A percentile compares a stretch with the other conserved stretches of the same genome.
Evolutionary conservation across 2,888 invertebrate genomes (phyloP).

Genomic region (Dorcus parallelipipedus): DNA sequence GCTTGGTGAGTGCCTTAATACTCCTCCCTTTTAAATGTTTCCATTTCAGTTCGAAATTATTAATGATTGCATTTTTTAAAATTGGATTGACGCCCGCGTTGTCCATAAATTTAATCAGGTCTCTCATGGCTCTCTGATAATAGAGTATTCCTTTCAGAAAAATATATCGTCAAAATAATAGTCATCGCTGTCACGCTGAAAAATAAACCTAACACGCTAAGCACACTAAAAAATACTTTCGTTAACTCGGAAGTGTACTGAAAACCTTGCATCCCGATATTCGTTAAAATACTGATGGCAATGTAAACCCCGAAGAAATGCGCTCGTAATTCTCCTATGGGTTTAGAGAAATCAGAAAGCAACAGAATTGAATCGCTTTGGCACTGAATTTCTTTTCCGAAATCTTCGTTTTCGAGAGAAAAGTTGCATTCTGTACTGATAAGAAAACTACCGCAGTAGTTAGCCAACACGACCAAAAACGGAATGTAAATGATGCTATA

Average conservation of each 20-base stretch:
- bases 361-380: constrained; percentile 1
- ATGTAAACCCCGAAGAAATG: constrained; percentile 13
- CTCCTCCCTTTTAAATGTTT: constrained; percentile 7
- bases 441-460: constrained; percentile 13
- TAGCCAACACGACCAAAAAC: constrained; percentile 16
- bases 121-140: constrained; percentile 13
- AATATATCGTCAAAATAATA: neutral
- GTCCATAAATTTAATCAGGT: constrained; percentile 5
- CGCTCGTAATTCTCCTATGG: constrained; percentile 4
- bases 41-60: constrained; percentile 17
- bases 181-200: neutral
- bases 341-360: constrained; percentile 6
- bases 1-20: constrained; percentile 4
- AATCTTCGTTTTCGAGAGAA: neutral
- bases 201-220: neutral
- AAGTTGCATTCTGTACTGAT: constrained; percentile 10
- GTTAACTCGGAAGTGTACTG: neutral
- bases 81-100: constrained; percentile 7
- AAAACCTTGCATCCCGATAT: constrained; percentile 17
- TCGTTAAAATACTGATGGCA: constrained; percentile 8
- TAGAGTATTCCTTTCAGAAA: neutral
- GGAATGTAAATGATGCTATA: constrained; percentile 18
- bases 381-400: constrained; percentile 2
- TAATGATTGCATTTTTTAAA: constrained; percentile 11
- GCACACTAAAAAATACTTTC: neutral